These are phyloP conservation scores for Sebastes oblongus DNA, from an alignment of 2,797 vertebrate species.

Conservation along the genomic window DNA sequence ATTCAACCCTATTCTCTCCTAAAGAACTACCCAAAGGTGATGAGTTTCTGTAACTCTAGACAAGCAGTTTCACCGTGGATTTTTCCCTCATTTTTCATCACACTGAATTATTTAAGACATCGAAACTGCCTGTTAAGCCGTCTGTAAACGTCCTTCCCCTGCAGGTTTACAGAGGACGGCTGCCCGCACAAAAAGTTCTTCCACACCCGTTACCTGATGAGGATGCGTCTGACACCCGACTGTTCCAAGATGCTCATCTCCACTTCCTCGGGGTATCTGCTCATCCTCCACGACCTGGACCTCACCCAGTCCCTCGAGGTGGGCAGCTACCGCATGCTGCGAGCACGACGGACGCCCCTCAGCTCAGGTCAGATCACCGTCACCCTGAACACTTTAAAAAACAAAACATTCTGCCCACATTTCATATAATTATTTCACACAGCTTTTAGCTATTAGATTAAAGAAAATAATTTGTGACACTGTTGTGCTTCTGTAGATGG, in stretches of 20 bases:
- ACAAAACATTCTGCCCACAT: not conserved
- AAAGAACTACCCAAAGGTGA: not conserved
- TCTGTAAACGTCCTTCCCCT: not conserved
- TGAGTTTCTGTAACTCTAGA: not conserved
- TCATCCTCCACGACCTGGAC: conserved; percentile 97
- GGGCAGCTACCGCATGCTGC: conserved; percentile 95
- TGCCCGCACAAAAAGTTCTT: conserved; percentile 99
- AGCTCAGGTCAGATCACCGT: conserved; percentile 85
- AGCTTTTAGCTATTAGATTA: not conserved
- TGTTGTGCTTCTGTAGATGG: conserved; percentile 81
- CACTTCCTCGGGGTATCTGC: conserved; percentile 96
- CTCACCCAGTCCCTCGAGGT: conserved; percentile 97
- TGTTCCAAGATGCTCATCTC: conserved; percentile 99
- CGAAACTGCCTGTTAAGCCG: not conserved
- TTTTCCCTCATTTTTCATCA: not conserved
- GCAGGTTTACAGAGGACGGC: conserved; percentile 97
- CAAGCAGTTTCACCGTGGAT: fast-evolving
- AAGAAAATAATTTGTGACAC: not conserved
- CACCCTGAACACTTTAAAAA: not conserved
- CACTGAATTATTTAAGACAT: not conserved
- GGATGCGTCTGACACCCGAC: conserved; percentile 98
- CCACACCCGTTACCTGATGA: conserved; percentile 98
- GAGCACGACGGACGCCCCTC: conserved; percentile 91
- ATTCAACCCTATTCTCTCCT: too few relatives aligned
- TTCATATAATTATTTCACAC: not conserved